Evolutionary conservation across 2,888 invertebrate genomes (phyloP).

Genomic region (Schizaphis graminum): DNA sequence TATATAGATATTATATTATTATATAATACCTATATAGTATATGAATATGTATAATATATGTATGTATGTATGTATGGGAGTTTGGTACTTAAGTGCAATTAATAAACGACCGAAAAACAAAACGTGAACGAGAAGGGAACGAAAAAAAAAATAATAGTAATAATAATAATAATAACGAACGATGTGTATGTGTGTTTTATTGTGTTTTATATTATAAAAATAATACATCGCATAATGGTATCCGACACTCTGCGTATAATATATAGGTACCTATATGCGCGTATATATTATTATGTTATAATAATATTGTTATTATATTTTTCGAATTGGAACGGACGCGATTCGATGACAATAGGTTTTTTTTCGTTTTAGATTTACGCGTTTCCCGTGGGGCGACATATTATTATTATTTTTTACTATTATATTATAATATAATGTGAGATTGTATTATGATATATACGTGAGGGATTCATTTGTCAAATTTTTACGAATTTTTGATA

Average conservation of each 20-base stretch:
- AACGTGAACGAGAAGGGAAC: background rate
- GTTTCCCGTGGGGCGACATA: background rate
- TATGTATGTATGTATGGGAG: background rate
- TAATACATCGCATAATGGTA: background rate
- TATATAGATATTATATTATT: background rate
- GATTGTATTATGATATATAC: background rate
- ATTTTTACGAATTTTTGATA: background rate
- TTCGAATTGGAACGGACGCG: background rate
- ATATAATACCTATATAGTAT: background rate
- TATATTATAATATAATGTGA: background rate
- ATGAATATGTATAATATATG: background rate
- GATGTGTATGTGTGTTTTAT: background rate
- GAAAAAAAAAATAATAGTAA: background rate
- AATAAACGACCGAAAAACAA: conserved; percentile 35
- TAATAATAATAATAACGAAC: background rate
- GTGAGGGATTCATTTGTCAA: background rate
- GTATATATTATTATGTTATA: background rate
- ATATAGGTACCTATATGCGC: background rate
- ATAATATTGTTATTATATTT: conserved; percentile 8
- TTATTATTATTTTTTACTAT: background rate
- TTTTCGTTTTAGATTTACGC: background rate
- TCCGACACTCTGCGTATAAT: background rate
- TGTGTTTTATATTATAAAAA: conserved; percentile 12
- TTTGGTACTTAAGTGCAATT: background rate
- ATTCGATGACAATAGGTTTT: background rate